Base-by-base conservation (phyloP, 2,113 vertebrate genomes). In the Girardinichthys multiradiatus region DNA sequence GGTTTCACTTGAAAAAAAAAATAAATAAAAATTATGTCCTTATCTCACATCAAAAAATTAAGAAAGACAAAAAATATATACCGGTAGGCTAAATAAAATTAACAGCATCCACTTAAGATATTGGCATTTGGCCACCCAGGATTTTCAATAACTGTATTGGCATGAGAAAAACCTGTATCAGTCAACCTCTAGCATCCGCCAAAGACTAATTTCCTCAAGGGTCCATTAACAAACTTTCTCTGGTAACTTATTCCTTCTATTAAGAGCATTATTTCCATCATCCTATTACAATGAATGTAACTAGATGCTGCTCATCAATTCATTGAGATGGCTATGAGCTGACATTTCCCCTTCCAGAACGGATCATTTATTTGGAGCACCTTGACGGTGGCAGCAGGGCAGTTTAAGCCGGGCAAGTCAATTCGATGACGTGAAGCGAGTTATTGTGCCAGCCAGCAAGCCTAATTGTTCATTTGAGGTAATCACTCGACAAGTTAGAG, bases 401-500 rank as follows among this genome's bases (percentile, higher is more conserved):
- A 78, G 72, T 88, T 88, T 86, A 91, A 88, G 64, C 58, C 51
- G 58, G 35, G 33, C 70, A 77, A 79, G 81, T 76, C 84, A 79
- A 84, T 90, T 87, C 70, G 66, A 64, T 70, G 83, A 72, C 65
- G 58, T 66, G 62, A 74, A 83, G 81, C 82, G 74, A 80, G 90
- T 91, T 92, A 92, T 92, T 90, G 89, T 89, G 88, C 90, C 91
- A 90, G 91, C 90, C 86, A 85, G 84, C 84, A 82, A 24, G 83
- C 86, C 89, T 93, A 92, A 93, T 92, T 94, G 92, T 89, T 92
- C 91, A 93, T 91, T 91, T 91, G 87, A 92, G 89, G 87, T 93
- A 92, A 94, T 93, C 90, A 90, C 87, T 84, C 88, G 85, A 87
- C 89, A 89, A 91, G 88, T 89, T 88, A 81, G 90, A 90, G 82